A percentile compares a stretch with the other conserved stretches of the same genome.
phyloP scores from a whole-genome alignment of 2,797 vertebrate species.

The Argentina silus region DNA sequence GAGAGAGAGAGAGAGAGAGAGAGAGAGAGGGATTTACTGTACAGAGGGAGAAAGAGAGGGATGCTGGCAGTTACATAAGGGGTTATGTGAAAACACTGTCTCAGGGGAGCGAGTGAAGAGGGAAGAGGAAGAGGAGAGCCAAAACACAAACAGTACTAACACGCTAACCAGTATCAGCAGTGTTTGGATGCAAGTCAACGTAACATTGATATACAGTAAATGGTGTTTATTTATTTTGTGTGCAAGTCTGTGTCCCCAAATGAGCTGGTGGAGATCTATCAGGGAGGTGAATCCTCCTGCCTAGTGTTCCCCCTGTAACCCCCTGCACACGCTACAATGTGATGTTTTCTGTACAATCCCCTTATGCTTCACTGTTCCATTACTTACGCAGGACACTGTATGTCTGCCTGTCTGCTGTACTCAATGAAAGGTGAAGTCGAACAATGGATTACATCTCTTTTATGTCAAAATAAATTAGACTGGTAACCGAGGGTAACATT shows the following conservation, averaged over 20 bases:
- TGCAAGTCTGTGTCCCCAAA: neutral
- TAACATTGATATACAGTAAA: too few species aligned
- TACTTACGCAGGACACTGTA: neutral
- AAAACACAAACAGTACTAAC: constrained; percentile 30
- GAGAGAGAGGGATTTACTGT: neutral
- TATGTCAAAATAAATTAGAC: constrained; percentile 41
- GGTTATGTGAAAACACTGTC: constrained; percentile 26
- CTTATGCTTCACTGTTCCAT: too few species aligned
- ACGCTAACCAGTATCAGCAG: constrained; percentile 17
- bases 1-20: neutral
- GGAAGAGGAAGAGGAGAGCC: constrained; percentile 20
- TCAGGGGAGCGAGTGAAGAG: constrained; percentile 24
- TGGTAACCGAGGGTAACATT: constrained; percentile 7
- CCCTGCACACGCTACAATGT: too few species aligned
- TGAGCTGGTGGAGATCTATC: too few species aligned
- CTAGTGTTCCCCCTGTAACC: too few species aligned
- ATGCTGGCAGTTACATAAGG: constrained; percentile 35
- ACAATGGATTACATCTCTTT: constrained; percentile 29
- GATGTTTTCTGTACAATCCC: too few species aligned
- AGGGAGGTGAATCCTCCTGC: too few species aligned
- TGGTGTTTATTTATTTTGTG: too few species aligned
- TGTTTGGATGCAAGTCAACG: neutral
- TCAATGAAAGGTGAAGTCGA: neutral
- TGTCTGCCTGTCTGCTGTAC: neutral
- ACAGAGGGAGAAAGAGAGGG: neutral